Conservation (phyloP, 2,797 vertebrate genomes). For the Margarornis squamiger region DNA sequence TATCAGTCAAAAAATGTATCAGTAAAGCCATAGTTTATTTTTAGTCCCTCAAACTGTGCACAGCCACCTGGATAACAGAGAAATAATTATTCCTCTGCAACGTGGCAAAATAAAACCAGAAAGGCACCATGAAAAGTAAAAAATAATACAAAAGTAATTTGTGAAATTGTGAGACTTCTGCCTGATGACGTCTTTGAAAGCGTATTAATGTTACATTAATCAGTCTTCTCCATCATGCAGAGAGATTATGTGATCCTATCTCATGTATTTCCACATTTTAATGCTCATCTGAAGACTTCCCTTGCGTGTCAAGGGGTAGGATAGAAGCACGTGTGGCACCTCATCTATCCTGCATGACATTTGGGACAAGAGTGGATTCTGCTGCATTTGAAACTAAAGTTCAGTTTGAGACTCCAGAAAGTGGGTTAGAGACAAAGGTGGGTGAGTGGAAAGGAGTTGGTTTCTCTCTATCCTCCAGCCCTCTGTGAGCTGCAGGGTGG, state of each 20-base stretch:
- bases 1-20: slow-evolving; percentile 53
- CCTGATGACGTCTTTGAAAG: background rate
- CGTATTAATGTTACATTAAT: background rate
- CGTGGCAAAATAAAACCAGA: background rate
- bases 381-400: background rate
- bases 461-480: background rate
- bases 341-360: background rate
- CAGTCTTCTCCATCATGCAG: background rate
- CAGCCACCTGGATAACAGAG: background rate
- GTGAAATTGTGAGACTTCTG: background rate
- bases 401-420: background rate
- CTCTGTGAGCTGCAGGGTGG: background rate
- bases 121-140: background rate
- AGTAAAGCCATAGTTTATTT: slow-evolving; percentile 59
- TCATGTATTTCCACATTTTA: background rate
- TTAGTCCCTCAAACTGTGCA: slow-evolving; percentile 50
- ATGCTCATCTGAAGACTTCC: background rate
- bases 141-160: background rate
- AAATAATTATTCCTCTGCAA: slow-evolving; percentile 15
- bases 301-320: background rate
- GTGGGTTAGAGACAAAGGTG: background rate
- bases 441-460: background rate
- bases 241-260: background rate
- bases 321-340: background rate
- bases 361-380: background rate